Percentiles rank a stretch among this genome's conserved stretches.
Conservation (phyloP, 2,797 vertebrate genomes). For the Perodicticus potto region DNA sequence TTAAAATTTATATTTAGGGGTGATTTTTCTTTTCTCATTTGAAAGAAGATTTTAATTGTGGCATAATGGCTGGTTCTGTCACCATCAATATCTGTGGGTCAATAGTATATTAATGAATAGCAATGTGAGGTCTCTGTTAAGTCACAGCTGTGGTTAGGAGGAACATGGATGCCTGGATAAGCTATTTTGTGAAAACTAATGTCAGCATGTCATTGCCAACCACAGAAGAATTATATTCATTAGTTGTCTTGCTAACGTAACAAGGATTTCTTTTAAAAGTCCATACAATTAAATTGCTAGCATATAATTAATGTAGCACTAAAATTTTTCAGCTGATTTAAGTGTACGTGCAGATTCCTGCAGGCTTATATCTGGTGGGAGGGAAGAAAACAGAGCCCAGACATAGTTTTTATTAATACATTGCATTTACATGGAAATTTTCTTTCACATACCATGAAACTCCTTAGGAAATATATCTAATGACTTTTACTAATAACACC, state of each 20-base stretch:
- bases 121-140: conserved; percentile 52
- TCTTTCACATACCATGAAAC: conserved; percentile 11
- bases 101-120: conserved; percentile 63
- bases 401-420: conserved; percentile 42
- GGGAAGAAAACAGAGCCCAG: conserved; percentile 26
- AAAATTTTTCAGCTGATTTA: conserved; percentile 52
- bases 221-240: conserved; percentile 45
- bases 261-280: conserved; percentile 71
- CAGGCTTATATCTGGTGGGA: conserved; percentile 8
- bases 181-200: conserved; percentile 61
- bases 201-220: conserved; percentile 64
- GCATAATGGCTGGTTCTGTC: conserved; percentile 61
- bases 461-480: neutral
- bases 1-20: conserved; percentile 76
- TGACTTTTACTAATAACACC: neutral
- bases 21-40: conserved; percentile 74
- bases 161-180: neutral
- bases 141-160: neutral
- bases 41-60: conserved; percentile 80
- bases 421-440: neutral
- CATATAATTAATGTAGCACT: conserved; percentile 56
- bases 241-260: conserved; percentile 64
- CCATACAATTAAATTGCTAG: conserved; percentile 67
- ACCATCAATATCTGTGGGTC: conserved; percentile 70
- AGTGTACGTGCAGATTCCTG: neutral